These are phyloP conservation scores for Mizuhopecten yessoensis DNA, from an alignment of 1,140 invertebrate species.

Conservation along the genomic window DNA sequence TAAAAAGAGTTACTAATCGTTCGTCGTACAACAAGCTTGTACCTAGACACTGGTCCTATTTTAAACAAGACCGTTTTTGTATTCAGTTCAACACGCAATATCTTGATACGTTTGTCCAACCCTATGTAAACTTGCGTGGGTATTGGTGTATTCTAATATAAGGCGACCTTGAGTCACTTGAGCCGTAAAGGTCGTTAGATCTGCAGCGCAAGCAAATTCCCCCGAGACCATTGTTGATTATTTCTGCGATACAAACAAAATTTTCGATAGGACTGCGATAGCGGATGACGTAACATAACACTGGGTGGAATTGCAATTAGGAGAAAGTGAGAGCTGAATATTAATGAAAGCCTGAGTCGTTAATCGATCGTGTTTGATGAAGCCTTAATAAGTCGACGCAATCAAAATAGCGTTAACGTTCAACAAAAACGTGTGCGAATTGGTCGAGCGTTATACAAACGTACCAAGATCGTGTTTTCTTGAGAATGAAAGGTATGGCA, in stretches of 20 bases:
- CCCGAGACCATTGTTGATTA: background rate
- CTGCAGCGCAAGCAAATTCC: background rate
- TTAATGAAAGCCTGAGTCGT: slow-evolving; percentile 9
- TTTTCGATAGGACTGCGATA: background rate
- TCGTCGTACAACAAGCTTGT: no score
- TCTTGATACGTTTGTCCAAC: no score
- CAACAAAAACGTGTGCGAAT: background rate
- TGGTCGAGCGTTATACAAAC: background rate
- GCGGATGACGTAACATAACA: background rate
- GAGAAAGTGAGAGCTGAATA: background rate
- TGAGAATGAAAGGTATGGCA: background rate
- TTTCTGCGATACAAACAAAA: slow-evolving; percentile 5
- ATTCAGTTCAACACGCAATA: background rate
- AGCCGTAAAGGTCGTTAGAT: background rate
- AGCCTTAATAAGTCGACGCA: slow-evolving; percentile 15
- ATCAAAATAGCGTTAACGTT: background rate
- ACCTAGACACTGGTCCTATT: no score
- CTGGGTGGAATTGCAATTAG: background rate
- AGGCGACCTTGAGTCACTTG: no score
- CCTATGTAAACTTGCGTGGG: no score
- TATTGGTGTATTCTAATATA: no score
- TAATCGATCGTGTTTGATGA: slow-evolving; percentile 6
- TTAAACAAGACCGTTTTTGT: background rate
- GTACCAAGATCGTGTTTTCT: background rate
- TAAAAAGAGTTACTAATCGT: no score